Percentiles rank a stretch among this genome's conserved stretches.
Conservation (phyloP, 2,113 vertebrate species). For the Phocoena sinus region DNA sequence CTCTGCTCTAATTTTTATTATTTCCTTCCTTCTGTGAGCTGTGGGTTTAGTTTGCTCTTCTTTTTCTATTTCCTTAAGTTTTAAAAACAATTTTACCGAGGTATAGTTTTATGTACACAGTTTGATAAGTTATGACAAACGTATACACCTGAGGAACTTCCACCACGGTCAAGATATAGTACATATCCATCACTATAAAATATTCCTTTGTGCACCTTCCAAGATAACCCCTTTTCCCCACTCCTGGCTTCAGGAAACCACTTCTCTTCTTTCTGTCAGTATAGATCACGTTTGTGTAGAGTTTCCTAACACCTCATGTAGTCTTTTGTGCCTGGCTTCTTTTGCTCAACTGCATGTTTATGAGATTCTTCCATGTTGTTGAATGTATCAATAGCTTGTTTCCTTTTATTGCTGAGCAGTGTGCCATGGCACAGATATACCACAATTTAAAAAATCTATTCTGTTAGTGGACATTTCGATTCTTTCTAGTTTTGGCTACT, state of each 20-base stretch:
- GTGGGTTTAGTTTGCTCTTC: not conserved
- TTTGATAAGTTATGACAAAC: not conserved
- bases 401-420: not conserved
- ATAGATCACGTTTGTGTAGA: not conserved
- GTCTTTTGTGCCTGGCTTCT: not conserved
- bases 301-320: not conserved
- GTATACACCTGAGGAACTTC: not conserved
- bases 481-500: not conserved
- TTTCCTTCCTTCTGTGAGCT: not conserved
- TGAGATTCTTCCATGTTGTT: not conserved
- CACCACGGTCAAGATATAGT: not conserved
- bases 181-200: not conserved
- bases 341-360: not conserved
- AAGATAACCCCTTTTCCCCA: rapidly evolving
- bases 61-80: not conserved
- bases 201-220: not conserved
- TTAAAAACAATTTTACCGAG: not conserved
- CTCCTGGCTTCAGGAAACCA: not conserved
- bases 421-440: not conserved
- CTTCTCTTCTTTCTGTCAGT: not conserved
- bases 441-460: not conserved
- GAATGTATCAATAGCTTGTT: not conserved
- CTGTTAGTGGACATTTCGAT: not conserved
- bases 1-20: not conserved
- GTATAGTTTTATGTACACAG: not conserved